These are phyloP conservation scores for Xyrauchen texanus DNA, from an alignment of 2,113 vertebrate species.

Conservation along the genomic window DNA sequence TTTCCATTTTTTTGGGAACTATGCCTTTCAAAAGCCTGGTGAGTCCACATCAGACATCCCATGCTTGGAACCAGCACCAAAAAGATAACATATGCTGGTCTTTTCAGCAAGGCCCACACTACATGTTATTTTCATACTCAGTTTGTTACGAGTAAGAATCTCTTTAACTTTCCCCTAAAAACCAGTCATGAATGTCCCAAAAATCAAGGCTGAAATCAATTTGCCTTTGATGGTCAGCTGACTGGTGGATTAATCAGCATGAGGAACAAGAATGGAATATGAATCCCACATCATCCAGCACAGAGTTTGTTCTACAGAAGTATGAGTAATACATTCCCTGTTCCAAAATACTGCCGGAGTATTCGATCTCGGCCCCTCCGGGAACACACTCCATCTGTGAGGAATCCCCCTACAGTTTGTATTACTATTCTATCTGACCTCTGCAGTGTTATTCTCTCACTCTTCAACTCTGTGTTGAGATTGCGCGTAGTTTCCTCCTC, in stretches of 20 bases:
- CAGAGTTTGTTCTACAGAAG: constrained; percentile 20
- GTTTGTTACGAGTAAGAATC: background rate
- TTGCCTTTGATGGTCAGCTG: constrained; percentile 46
- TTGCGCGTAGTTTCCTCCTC: background rate
- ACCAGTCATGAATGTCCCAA: constrained; percentile 33
- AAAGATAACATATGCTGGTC: too few relatives aligned
- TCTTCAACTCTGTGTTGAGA: background rate
- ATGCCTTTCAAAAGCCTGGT: too few relatives aligned
- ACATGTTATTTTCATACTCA: too few relatives aligned
- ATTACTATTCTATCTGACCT: constrained; percentile 17
- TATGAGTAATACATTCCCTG: constrained; percentile 30
- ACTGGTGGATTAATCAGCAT: background rate
- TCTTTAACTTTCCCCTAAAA: background rate
- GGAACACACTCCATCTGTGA: background rate
- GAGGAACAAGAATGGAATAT: background rate
- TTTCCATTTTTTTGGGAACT: too few relatives aligned
- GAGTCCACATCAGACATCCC: too few relatives aligned
- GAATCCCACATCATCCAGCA: constrained; percentile 7
- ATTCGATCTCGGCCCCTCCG: background rate
- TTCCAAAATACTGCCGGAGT: background rate
- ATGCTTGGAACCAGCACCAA: too few relatives aligned
- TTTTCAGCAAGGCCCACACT: background rate
- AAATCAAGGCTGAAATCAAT: constrained; percentile 19
- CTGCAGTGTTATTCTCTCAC: constrained; percentile 17
- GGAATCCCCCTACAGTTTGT: constrained; percentile 3